Percentiles rank a stretch among this genome's conserved stretches.
Conservation (phyloP, 2,888 invertebrate species). For the Sesia apiformis region DNA sequence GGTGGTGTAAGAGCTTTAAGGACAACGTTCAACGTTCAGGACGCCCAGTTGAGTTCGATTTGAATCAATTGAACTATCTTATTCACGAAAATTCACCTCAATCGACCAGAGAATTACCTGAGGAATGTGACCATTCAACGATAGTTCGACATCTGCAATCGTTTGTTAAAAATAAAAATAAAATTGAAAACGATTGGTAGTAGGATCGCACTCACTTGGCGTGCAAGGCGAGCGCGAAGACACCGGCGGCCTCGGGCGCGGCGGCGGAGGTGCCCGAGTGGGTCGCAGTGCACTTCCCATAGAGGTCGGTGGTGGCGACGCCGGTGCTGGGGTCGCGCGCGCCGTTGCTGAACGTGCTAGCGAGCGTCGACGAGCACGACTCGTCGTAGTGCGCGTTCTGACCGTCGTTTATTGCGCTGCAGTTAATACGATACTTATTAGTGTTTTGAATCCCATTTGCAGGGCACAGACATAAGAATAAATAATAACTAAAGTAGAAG, state of each 20-base stretch:
- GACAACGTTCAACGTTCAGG: too few relatives aligned
- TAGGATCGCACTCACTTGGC: conserved; percentile 86
- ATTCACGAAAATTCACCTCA: too few relatives aligned
- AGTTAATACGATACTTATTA: conserved; percentile 3
- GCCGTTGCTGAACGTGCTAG: conserved; percentile 99
- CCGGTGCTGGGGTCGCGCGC: conserved; percentile 98
- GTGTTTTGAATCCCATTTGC: background rate
- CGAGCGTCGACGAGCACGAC: conserved; percentile 98
- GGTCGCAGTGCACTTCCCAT: conserved; percentile 98
- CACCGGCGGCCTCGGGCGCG: conserved; percentile 99
- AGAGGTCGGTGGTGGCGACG: conserved; percentile 98
- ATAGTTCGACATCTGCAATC: too few relatives aligned
- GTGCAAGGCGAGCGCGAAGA: conserved; percentile 97
- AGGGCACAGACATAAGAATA: too few relatives aligned
- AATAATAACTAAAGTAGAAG: too few relatives aligned
- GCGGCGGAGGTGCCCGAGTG: conserved; percentile 99
- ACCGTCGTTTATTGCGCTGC: conserved; percentile 97
- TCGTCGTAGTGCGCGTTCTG: conserved; percentile 99
- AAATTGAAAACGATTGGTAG: too few relatives aligned
- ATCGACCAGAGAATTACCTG: too few relatives aligned
- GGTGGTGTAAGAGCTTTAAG: too few relatives aligned
- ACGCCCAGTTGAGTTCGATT: too few relatives aligned
- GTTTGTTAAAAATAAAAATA: too few relatives aligned
- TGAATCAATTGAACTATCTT: too few relatives aligned
- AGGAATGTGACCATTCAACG: too few relatives aligned